phyloP scores from a whole-genome alignment of 2,113 vertebrate genomes.

The Rhabdornis inornatus region DNA sequence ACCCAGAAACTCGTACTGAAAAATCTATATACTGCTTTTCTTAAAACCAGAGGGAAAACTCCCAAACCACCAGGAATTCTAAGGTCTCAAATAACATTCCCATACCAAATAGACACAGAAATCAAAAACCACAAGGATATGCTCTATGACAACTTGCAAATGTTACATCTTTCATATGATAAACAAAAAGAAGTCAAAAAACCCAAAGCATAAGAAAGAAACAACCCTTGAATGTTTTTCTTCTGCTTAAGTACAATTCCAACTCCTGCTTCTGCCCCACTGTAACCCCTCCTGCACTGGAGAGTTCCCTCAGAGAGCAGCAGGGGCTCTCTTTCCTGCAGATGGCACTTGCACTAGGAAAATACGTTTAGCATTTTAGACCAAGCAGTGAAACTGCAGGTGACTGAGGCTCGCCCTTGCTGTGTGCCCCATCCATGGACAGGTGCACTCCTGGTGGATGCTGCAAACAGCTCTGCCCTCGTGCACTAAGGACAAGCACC shows the following conservation, averaged over 20 bases:
- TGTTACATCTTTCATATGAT: background rate
- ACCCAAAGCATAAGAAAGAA: background rate
- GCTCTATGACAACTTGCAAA: background rate
- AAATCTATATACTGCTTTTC: background rate
- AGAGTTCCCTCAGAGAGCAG: background rate
- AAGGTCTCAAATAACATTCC: background rate
- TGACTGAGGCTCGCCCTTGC: background rate
- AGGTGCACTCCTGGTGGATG: accelerated
- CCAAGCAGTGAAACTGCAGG: background rate
- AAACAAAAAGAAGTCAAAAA: accelerated
- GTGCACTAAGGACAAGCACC: accelerated
- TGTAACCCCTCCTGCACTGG: background rate
- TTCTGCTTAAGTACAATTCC: background rate
- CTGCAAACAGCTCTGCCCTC: background rate
- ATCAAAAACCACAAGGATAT: background rate
- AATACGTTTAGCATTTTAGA: background rate
- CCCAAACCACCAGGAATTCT: background rate
- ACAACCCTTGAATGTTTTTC: background rate
- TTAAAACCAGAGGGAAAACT: background rate
- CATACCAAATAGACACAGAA: background rate
- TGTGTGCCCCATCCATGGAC: accelerated
- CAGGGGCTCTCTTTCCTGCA: background rate
- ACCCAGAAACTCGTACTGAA: background rate
- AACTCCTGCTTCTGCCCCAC: background rate
- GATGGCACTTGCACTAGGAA: background rate